Conservation (phyloP, 92 coral and sea anemone genomes). For the Palythoa grandis region DNA sequence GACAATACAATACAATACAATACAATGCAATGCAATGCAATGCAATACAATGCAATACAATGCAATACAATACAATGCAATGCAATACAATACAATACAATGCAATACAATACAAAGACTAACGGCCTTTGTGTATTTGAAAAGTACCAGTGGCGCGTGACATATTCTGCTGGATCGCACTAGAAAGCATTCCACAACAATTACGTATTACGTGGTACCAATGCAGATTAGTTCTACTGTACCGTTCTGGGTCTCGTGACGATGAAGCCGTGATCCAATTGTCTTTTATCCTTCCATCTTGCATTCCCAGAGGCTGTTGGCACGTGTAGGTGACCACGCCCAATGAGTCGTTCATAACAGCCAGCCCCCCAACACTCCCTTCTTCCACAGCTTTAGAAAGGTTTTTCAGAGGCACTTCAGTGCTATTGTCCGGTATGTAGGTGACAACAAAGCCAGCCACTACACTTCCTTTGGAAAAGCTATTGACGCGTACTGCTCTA, state of each 20-base stretch:
- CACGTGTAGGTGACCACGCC: constrained; percentile 52
- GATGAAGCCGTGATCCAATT: constrained; percentile 43
- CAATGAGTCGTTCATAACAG: constrained; percentile 36
- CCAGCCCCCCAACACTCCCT: constrained; percentile 51
- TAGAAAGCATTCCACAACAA: too few species aligned
- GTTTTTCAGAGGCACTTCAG: constrained; percentile 25
- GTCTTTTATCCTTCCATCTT: constrained; percentile 55
- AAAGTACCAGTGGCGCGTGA: too few species aligned
- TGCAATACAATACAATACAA: too few species aligned
- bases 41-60: too few species aligned
- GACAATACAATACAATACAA: too few species aligned
- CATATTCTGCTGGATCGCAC: too few species aligned
- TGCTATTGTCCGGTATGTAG: constrained; percentile 40
- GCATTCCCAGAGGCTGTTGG: constrained; percentile 59
- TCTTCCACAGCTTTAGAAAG: constrained; percentile 16
- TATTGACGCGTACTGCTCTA: constrained; percentile 47
- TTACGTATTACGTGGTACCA: too few species aligned
- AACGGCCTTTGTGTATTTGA: too few species aligned
- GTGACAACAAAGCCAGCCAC: constrained; percentile 26
- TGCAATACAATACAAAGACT: too few species aligned
- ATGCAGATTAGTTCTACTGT: neutral
- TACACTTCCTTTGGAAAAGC: constrained; percentile 53
- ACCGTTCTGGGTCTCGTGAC: constrained; percentile 19
- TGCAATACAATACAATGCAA: too few species aligned
- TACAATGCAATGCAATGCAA: too few species aligned